These are phyloP conservation scores for Himalopsyche tibetana DNA, from an alignment of 2,888 invertebrate genomes.

Conservation along the genomic window DNA sequence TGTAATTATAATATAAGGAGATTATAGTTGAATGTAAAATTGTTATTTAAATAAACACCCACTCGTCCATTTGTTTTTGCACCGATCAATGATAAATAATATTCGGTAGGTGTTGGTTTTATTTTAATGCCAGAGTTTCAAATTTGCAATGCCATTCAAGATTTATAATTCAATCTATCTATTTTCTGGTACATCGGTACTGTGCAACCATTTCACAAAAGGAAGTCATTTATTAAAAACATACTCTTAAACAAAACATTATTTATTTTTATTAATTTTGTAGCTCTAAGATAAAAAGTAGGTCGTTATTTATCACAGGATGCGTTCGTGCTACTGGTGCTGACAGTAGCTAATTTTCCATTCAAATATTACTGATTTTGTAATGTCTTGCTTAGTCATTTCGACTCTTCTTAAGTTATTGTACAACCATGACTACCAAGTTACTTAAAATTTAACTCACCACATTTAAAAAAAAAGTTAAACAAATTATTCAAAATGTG, in stretches of 20 bases:
- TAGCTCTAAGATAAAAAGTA: no score
- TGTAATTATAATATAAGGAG: slow-evolving; percentile 47
- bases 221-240: neutral
- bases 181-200: neutral
- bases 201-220: slow-evolving; percentile 1
- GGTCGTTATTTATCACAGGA: no score
- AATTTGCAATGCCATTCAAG: slow-evolving; percentile 18
- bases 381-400: no score
- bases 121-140: slow-evolving; percentile 3
- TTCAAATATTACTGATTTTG: no score
- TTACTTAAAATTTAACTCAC: no score
- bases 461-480: no score
- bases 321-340: no score
- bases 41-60: slow-evolving; percentile 29
- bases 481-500: no score
- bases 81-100: slow-evolving; percentile 49
- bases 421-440: no score
- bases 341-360: no score
- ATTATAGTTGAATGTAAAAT: slow-evolving; percentile 49
- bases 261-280: neutral
- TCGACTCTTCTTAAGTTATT: no score
- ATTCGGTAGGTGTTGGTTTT: slow-evolving; percentile 46
- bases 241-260: slow-evolving; percentile 4
- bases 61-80: slow-evolving; percentile 49
- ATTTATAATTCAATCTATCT: slow-evolving; percentile 12